Base-by-base conservation (phyloP, 2,888 invertebrate species). In the Imbricaverruca yamaguchii region DNA sequence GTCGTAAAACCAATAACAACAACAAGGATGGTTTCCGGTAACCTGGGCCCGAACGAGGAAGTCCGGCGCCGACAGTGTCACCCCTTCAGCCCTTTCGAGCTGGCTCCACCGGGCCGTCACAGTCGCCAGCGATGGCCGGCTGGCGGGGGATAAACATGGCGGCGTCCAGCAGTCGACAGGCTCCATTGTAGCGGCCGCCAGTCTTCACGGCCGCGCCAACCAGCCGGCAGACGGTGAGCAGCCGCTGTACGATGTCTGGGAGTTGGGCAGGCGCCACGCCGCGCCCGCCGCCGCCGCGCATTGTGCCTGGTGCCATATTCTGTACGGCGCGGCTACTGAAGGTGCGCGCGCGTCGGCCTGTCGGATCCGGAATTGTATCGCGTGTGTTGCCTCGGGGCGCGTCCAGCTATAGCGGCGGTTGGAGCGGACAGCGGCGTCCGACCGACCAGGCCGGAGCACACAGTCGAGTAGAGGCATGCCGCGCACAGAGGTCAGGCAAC, bases 401-500 rank as follows among this genome's bases (percentile, higher is more conserved):
- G 13, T n/a, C 65, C 67, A 25, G 12, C 12, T 67, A 11, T 67
- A 25, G 67, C 25, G 39, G 39, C 67, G 67, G 67, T 12, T 25
- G 25, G 25, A 39, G 39, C 67, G 25, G 23, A 10, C 67, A 25
- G 12, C 67, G 23, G 25, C 18, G 61, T 15, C 18, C 61, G 61
- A 8, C 18, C 61, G 61, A 4, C 39, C 18, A 10, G 61, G 13
- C 61, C 61, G 8, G 4, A 67, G 25, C 67, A 12, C 25, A 13
- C 67, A 13, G 25, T 25, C 18, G 1, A 13, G n/a, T 25, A 25
- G 11, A 25, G 67, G 67, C 25, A 67, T 67, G 67, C 25, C 67
- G 67, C 67, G 67, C n/a, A 67, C 67, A 13, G 67, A 67, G 67
- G 67, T 67, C 67, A 67, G 25, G n/a, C 25, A 25, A 23, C 67